Percentiles rank a stretch among this genome's conserved stretches.
Conservation (phyloP, 2,113 vertebrate genomes). For the human region GRCh38 chr7:37276501-37277000, state of each 20-base stretch:
- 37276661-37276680: not conserved
- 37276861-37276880: too few relatives aligned
- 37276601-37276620: too few relatives aligned
- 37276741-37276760: not conserved
- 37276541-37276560: too few relatives aligned
- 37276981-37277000: not conserved
- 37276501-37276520: too few relatives aligned
- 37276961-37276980: not conserved
- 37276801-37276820: not conserved
- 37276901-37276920: not conserved
- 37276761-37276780: rapidly evolving
- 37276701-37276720: not conserved
- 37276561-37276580: too few relatives aligned
- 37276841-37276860: too few relatives aligned
- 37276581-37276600: too few relatives aligned
- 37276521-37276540: too few relatives aligned
- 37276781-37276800: too few relatives aligned
- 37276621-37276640: not conserved
- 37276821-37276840: not conserved
- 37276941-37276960: not conserved
- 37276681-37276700: not conserved
- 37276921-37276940: not conserved
- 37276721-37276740: not conserved
- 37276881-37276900: not conserved
- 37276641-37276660: not conserved